Evolutionary conservation across 2,888 invertebrate species (phyloP), one percentile per base, ranked within the genome.

Genomic region (Crematogaster levior): DNA sequence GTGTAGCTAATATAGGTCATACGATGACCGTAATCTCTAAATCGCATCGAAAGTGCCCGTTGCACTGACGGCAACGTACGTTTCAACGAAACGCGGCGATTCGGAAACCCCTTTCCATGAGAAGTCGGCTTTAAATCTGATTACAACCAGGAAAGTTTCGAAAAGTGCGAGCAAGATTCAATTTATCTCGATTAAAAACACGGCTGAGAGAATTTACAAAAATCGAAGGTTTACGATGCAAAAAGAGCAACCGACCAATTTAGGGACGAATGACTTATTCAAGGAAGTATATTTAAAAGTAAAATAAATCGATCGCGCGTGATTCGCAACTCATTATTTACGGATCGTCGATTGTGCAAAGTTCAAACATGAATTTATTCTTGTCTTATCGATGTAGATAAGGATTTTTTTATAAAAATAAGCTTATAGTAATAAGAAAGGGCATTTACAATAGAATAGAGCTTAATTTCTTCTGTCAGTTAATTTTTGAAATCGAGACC

Each of bases 321-420:
- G 27, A 46, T n/a, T 73, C 34, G 58, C 18, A 37, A 51, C 37
- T 51, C n/a, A 48, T 65, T 66, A 65, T 27, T 65, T 30, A 66
- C n/a, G 27, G 66, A 75, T 75, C 40, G 53, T 66, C 9, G 53
- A 65, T 66, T 15, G 66, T 53, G 51, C 40, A 75, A 66, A 75
- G 75, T 66, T 75, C 75, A 65, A 65, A 53, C 27, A 53, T n/a
- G 51, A 27, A 51, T 53, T 51, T 66, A 75, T 65, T 40, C 53
- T 40, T 40, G 51, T 53, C 6, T 65, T 53, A 75, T 75, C 75
- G 53, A 75, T 51, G 15, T 7, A n/a, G 53, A 75, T 65, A 53
- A 75, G 48, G 7, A 65, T 66, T n/a, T n/a, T n/a, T n/a, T 75
- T 40, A 51, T 15, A 4, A 53, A 40, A 75, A 66, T 65, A 51